A percentile compares a stretch with the other conserved stretches of the same genome.
Conservation (phyloP, 1,140 invertebrate genomes). For the Bombus turneri region DNA sequence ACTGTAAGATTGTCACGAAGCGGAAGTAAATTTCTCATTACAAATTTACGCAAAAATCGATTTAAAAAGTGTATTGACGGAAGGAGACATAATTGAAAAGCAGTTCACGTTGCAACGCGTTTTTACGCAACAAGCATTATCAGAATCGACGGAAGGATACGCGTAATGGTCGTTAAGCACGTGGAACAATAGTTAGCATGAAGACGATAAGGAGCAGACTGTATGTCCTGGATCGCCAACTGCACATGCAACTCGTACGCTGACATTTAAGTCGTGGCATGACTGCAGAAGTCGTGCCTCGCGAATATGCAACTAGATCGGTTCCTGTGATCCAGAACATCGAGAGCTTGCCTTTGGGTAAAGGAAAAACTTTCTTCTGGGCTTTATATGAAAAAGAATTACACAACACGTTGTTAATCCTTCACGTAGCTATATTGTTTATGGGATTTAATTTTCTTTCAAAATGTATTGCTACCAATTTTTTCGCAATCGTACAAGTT, state of each 20-base stretch:
- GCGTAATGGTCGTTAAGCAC: conserved; percentile 53
- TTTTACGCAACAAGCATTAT: conserved; percentile 34
- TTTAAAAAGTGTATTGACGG: too few species aligned
- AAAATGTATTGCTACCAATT: neutral
- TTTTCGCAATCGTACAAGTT: too few species aligned
- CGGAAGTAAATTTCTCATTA: neutral
- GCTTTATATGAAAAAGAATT: too few species aligned
- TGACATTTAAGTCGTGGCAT: conserved; percentile 51
- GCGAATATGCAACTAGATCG: conserved; percentile 49
- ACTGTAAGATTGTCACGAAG: neutral
- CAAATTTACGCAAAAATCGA: too few species aligned
- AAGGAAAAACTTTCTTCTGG: neutral
- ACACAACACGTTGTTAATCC: too few species aligned
- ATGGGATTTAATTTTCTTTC: neutral
- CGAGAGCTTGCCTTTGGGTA: neutral
- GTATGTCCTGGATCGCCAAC: conserved; percentile 34
- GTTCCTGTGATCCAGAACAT: neutral
- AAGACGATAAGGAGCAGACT: conserved; percentile 39
- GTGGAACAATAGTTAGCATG: conserved; percentile 35
- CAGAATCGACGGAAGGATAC: conserved; percentile 50
- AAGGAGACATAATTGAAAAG: neutral
- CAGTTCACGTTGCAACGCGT: conserved; percentile 43
- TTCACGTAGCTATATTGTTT: too few species aligned
- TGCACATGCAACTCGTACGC: conserved; percentile 33
- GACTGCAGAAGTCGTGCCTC: conserved; percentile 23